Conservation (phyloP, 2,888 invertebrate genomes). For the Loripinus fragilis region DNA sequence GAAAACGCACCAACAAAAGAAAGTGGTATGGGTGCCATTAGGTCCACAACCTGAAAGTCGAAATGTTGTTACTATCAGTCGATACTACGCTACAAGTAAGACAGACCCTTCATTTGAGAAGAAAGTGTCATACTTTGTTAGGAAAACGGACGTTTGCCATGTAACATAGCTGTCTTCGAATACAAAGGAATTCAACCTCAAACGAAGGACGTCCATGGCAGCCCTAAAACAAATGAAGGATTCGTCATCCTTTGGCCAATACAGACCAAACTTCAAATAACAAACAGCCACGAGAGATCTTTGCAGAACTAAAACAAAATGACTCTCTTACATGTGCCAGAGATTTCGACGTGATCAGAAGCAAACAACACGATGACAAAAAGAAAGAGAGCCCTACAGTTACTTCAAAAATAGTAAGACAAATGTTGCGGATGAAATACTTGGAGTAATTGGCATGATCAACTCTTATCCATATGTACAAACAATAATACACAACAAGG, state of each 20-base stretch:
- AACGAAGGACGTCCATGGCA: slow-evolving; percentile 1
- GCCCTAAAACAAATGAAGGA: neutral
- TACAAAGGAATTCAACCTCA: slow-evolving; percentile 19
- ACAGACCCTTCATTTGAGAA: slow-evolving; percentile 18
- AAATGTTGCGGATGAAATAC: slow-evolving; percentile 38
- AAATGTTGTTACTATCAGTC: slow-evolving; percentile 12
- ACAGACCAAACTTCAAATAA: neutral
- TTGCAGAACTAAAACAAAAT: slow-evolving; percentile 2
- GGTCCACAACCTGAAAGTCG: slow-evolving; percentile 14
- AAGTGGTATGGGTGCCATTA: slow-evolving; percentile 19
- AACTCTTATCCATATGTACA: slow-evolving; percentile 33
- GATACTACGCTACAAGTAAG: slow-evolving; percentile 14
- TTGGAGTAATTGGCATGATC: slow-evolving; percentile 35
- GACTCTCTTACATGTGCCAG: slow-evolving; percentile 27
- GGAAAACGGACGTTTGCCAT: neutral
- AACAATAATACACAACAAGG: slow-evolving; percentile 31
- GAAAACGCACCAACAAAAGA: neutral
- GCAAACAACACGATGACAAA: slow-evolving; percentile 11
- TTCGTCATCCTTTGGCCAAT: slow-evolving; percentile 7
- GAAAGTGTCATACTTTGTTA: slow-evolving; percentile 15
- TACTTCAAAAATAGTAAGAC: neutral
- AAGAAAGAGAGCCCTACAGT: neutral
- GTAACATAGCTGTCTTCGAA: slow-evolving; percentile 19
- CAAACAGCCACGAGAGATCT: slow-evolving; percentile 21
- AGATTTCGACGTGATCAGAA: slow-evolving; percentile 24